Evolutionary conservation across 2,113 vertebrate species (phyloP), one percentile per base, ranked within the genome.

Genomic region (Acanthisitta chloris): DNA sequence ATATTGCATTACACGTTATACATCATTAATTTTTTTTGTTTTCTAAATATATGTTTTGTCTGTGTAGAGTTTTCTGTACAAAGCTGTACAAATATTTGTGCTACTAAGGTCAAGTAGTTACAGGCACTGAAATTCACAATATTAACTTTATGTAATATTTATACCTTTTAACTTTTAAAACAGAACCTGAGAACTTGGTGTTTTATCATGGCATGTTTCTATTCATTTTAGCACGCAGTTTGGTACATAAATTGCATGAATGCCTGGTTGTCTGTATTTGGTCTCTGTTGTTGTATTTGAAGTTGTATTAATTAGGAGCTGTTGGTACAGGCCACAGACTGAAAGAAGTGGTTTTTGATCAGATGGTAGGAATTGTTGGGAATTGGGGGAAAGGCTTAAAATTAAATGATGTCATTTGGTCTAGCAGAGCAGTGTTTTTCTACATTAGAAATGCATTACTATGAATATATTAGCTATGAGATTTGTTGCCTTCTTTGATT

Each of bases 81-180:
- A 91, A 80, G 23, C 54, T 90, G 34, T 72, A n/a, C 73, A 83
- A 96, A 86, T 93, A 90, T 38, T 94, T 82, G 19, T 82, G 28
- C 33, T 88, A 23, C 61, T 64, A 38, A 54, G n/a, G 49, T 80
- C 36, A 55, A 11, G 8, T 59, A 34, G 28, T 42, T 69, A 51
- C 28, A 93, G 64, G 11, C 61, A 58, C 55, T 86, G 57, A 82
- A 67, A 48, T 80, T 52, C 34, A 59, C 23, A 14, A 29, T 86
- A 72, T 51, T 82, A 88, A 72, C 33, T 76, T 71, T 2, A 11
- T 34, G 17, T 59, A 72, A 72, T 80, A 76, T 76, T 92, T 92
- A 64, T 28, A 33, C 3, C 29, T 90, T 62, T 71, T 6, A 59
- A 55, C 17, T 69, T 92, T 62, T 76, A 57, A 83, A 82, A 36